These are phyloP conservation scores for Peribatodes rhomboidaria DNA, from an alignment of 2,888 invertebrate genomes.

Conservation along the genomic window DNA sequence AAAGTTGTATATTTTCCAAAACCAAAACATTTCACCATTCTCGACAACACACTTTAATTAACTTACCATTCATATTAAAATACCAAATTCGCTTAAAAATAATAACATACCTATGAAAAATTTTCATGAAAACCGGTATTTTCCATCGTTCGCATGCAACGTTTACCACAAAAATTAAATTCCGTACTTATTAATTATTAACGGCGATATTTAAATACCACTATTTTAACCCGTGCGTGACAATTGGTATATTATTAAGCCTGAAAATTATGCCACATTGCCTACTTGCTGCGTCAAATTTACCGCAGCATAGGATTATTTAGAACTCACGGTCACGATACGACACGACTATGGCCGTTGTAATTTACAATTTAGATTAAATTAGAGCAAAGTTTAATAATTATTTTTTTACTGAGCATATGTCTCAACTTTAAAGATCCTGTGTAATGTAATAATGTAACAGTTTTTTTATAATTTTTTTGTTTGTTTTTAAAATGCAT, in stretches of 20 bases:
- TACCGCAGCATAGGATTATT: slow-evolving; percentile 25
- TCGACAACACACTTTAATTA: neutral
- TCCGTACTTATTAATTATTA: slow-evolving; percentile 21
- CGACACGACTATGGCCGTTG: neutral
- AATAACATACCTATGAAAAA: slow-evolving; percentile 11
- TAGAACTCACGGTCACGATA: slow-evolving; percentile 6
- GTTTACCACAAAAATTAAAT: slow-evolving; percentile 20
- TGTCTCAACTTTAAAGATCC: no score
- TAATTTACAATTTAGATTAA: no score
- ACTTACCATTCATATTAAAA: neutral
- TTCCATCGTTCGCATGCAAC: slow-evolving; percentile 3
- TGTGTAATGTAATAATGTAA: no score
- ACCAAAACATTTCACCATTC: no score
- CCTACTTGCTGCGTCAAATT: slow-evolving; percentile 33
- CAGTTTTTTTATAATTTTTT: no score
- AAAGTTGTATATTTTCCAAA: no score
- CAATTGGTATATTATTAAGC: slow-evolving; percentile 33
- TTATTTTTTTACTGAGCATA: no score
- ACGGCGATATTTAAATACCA: slow-evolving; percentile 27
- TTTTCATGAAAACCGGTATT: slow-evolving; percentile 4
- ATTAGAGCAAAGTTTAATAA: no score
- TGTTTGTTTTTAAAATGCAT: no score
- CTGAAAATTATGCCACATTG: slow-evolving; percentile 25
- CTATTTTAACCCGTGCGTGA: slow-evolving; percentile 35
- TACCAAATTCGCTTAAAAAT: neutral